These are phyloP conservation scores for Napeogenes inachia DNA, from an alignment of 2,888 invertebrate genomes.

Conservation along the genomic window DNA sequence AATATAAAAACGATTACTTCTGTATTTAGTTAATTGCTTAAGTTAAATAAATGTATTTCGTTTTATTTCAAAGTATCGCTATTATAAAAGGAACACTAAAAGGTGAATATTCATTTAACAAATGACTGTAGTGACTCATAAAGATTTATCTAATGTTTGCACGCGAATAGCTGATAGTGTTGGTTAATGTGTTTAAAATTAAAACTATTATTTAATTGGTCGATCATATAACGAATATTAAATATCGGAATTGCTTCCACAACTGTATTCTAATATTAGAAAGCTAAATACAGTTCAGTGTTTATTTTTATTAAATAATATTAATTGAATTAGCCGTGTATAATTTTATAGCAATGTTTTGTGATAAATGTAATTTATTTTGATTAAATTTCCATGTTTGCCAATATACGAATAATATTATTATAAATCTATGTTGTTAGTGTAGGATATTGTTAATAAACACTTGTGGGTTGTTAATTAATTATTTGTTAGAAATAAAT, in stretches of 20 bases:
- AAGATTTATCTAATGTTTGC: conserved; percentile 66
- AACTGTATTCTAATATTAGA: conserved; percentile 25
- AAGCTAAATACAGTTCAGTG: conserved; percentile 25
- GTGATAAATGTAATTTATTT: conserved; percentile 26
- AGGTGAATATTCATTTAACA: conserved; percentile 51
- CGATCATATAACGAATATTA: conserved; percentile 47
- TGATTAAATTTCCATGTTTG: conserved; percentile 26
- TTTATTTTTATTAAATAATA: conserved; percentile 27
- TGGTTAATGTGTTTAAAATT: conserved; percentile 55
- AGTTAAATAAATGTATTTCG: background rate
- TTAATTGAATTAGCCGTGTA: conserved; percentile 19
- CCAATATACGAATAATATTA: conserved; percentile 10
- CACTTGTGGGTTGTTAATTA: background rate
- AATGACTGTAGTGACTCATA: conserved; percentile 53
- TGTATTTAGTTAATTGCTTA: conserved; percentile 5
- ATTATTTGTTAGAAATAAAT: background rate
- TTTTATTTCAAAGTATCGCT: background rate
- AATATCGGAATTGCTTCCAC: conserved; percentile 33
- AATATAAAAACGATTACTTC: background rate
- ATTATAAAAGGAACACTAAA: conserved; percentile 23
- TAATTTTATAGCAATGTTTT: conserved; percentile 23
- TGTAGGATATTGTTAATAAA: background rate
- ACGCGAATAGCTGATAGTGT: conserved; percentile 57
- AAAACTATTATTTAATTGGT: conserved; percentile 53
- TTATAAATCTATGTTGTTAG: background rate